Evolutionary conservation across 2,113 vertebrate species (phyloP).

Genomic region (Pelecanoides urinatrix): DNA sequence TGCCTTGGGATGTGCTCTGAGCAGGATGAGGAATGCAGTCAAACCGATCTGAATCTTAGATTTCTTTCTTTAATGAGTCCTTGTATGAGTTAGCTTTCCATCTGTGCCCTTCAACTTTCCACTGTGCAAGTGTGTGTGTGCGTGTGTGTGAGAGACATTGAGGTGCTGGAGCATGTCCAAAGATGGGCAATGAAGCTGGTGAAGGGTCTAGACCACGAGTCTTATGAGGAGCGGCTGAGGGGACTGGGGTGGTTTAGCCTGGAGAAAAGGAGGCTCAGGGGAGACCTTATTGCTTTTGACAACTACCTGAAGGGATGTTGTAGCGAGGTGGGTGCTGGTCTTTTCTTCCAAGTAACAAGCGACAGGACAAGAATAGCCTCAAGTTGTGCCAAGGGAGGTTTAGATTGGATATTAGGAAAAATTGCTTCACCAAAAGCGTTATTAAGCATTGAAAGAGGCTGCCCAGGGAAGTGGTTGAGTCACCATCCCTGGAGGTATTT

Average conservation of each 20-base stretch:
- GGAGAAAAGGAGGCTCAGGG: neutral
- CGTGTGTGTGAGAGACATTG: neutral
- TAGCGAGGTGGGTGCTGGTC: neutral
- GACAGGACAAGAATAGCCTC: neutral
- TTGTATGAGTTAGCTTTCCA: neutral
- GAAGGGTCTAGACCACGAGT: neutral
- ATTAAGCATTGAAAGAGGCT: neutral
- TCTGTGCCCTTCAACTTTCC: neutral
- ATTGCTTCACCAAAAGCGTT: neutral
- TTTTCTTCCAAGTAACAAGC: neutral
- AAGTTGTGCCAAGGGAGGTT: neutral
- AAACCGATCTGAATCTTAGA: neutral
- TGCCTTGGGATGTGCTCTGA: neutral
- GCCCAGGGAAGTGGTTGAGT: neutral
- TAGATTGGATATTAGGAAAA: neutral
- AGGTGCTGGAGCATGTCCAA: neutral
- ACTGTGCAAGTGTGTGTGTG: neutral
- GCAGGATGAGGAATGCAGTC: neutral
- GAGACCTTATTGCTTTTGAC: neutral
- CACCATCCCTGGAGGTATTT: neutral
- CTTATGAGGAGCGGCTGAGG: neutral
- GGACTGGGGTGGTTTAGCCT: neutral
- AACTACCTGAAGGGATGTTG: neutral
- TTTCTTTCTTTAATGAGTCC: neutral
- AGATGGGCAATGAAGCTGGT: neutral